These are phyloP conservation scores for Gobio occitaniae DNA, from an alignment of 2,797 vertebrate species.

Conservation along the genomic window DNA sequence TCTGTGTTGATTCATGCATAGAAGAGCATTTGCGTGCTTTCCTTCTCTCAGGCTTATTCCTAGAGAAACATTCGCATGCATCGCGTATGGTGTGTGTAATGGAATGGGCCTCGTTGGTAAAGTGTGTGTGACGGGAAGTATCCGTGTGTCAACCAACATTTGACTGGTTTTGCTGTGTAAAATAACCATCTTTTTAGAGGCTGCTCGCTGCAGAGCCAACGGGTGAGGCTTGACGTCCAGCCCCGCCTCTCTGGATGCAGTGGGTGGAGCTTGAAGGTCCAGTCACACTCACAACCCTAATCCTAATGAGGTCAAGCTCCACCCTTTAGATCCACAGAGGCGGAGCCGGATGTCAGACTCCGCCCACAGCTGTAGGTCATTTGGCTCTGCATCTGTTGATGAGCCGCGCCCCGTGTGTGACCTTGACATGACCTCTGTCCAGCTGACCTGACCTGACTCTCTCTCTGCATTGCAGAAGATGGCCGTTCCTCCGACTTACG, in stretches of 20 bases:
- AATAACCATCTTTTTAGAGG: background rate
- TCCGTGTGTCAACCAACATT: background rate
- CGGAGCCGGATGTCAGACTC: no score
- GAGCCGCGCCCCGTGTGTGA: background rate
- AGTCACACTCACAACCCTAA: background rate
- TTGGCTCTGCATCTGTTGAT: background rate
- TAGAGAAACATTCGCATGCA: background rate
- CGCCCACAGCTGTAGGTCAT: no score
- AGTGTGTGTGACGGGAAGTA: background rate
- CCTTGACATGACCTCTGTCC: background rate
- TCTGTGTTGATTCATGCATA: background rate
- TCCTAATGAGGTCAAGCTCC: no score
- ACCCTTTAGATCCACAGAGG: no score
- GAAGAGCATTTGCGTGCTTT: background rate
- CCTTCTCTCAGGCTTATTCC: background rate
- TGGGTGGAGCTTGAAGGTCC: background rate
- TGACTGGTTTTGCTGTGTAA: background rate
- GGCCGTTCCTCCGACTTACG: slow-evolving; percentile 92
- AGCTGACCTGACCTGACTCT: background rate
- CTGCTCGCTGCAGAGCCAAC: background rate
- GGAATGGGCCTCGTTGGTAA: no score
- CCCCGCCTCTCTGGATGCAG: no score
- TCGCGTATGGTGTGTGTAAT: background rate
- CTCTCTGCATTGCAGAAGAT: slow-evolving; percentile 80
- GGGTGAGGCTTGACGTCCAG: no score